Conservation (phyloP, 2,797 vertebrate species). For the Atherinosoma microstoma region DNA sequence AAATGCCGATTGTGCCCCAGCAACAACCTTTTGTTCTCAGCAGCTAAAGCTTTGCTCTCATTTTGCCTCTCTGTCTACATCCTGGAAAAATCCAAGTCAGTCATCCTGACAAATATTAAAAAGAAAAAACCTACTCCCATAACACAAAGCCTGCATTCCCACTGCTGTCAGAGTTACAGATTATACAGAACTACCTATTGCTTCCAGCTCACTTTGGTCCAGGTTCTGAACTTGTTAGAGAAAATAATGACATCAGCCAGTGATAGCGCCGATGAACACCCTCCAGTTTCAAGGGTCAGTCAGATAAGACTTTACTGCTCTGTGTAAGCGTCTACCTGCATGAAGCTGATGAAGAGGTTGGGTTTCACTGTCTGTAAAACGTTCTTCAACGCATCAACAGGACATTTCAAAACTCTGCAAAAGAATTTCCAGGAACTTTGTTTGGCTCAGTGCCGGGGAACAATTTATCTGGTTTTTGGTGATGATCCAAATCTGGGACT, state of each 20-base stretch:
- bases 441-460: constrained; percentile 13
- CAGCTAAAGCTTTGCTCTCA: neutral
- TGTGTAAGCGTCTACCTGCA: constrained; percentile 20
- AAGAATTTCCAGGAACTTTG: constrained; percentile 6
- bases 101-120: constrained; percentile 4
- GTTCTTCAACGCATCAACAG: constrained; percentile 14
- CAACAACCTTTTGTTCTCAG: neutral
- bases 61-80: neutral
- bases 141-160: neutral
- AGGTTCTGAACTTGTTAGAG: constrained; percentile 6
- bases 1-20: neutral
- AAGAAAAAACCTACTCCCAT: neutral
- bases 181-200: neutral
- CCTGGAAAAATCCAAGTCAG: neutral
- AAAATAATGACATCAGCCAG: neutral
- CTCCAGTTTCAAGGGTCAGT: constrained; percentile 51
- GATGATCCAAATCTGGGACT: constrained; percentile 34
- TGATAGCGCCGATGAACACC: neutral
- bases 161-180: constrained; percentile 2
- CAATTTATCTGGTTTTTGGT: constrained; percentile 31
- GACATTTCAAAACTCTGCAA: constrained; percentile 17
- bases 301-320: constrained; percentile 58
- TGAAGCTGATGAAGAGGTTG: neutral
- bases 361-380: constrained; percentile 5
- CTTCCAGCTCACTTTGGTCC: constrained; percentile 6